Evolutionary conservation across 2,888 invertebrate genomes (phyloP).

Genomic region (Liopterus haemorrhoidalis): DNA sequence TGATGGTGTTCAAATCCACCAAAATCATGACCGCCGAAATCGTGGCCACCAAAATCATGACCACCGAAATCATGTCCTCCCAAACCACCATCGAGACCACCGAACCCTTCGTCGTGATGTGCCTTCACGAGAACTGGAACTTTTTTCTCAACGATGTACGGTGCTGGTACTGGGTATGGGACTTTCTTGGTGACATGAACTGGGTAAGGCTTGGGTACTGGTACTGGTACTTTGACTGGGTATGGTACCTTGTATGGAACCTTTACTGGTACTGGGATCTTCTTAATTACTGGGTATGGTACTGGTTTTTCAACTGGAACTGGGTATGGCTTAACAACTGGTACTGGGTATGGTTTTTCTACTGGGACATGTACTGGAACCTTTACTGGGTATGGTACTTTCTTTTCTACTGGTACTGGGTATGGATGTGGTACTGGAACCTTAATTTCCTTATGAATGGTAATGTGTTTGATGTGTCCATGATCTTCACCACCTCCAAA

Average conservation of each 20-base stretch:
- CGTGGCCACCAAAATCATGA: conserved; percentile 22
- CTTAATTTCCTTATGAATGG: conserved; percentile 27
- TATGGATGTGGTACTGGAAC: conserved; percentile 21
- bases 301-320: conserved; percentile 45
- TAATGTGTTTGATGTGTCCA: conserved; percentile 22
- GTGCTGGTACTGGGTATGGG: conserved; percentile 47
- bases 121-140: conserved; percentile 42
- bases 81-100: conserved; percentile 30
- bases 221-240: conserved; percentile 36
- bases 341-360: conserved; percentile 53
- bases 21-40: conserved; percentile 22
- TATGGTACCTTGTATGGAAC: conserved; percentile 19
- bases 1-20: conserved; percentile 14
- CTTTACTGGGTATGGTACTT: conserved; percentile 42
- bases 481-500: conserved; percentile 12
- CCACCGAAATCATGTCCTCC: conserved; percentile 16
- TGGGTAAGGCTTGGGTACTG: conserved; percentile 52
- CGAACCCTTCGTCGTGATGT: conserved; percentile 33
- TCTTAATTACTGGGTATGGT: conserved; percentile 45
- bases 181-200: conserved; percentile 54
- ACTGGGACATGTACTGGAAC: conserved; percentile 43
- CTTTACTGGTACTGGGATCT: conserved; percentile 42
- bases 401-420: conserved; percentile 25
- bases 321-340: conserved; percentile 48
- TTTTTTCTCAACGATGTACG: conserved; percentile 53